These are phyloP conservation scores for Mactra quadrangularis DNA, from an alignment of 1,140 invertebrate genomes.

Conservation along the genomic window DNA sequence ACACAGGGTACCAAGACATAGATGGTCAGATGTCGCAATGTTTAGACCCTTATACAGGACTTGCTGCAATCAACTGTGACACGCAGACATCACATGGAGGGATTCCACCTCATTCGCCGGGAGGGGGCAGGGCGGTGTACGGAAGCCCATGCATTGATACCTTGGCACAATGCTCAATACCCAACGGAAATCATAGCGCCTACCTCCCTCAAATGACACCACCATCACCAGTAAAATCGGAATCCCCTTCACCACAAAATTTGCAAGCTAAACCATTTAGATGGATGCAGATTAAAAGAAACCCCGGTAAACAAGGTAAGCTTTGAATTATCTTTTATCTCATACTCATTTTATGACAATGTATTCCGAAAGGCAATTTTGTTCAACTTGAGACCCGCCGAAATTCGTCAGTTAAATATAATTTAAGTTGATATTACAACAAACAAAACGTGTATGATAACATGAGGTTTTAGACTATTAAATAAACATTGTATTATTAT, in stretches of 20 bases:
- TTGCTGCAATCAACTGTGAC: constrained; percentile 66
- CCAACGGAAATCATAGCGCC: constrained; percentile 67
- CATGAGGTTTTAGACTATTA: too few species aligned
- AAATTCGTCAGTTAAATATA: too few species aligned
- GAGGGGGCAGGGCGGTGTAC: constrained; percentile 62
- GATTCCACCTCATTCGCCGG: constrained; percentile 64
- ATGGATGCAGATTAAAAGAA: constrained; percentile 81
- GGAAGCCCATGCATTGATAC: constrained; percentile 67
- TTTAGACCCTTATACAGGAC: constrained; percentile 67
- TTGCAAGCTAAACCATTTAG: constrained; percentile 77
- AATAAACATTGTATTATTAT: too few species aligned
- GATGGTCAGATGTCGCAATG: constrained; percentile 68
- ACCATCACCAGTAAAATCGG: constrained; percentile 72
- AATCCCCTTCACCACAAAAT: constrained; percentile 70
- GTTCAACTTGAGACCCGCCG: too few species aligned
- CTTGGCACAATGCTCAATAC: constrained; percentile 69
- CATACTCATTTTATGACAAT: too few species aligned
- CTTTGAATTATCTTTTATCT: too few species aligned
- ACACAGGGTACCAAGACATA: constrained; percentile 66
- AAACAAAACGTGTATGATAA: too few species aligned
- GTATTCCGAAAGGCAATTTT: too few species aligned
- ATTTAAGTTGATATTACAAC: too few species aligned
- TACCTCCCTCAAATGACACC: constrained; percentile 68
- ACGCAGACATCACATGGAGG: constrained; percentile 61
- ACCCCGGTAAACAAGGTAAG: constrained; percentile 78